Evolutionary conservation across 2,113 vertebrate genomes (phyloP).

Genomic region (Lagenorhynchus albirostris): DNA sequence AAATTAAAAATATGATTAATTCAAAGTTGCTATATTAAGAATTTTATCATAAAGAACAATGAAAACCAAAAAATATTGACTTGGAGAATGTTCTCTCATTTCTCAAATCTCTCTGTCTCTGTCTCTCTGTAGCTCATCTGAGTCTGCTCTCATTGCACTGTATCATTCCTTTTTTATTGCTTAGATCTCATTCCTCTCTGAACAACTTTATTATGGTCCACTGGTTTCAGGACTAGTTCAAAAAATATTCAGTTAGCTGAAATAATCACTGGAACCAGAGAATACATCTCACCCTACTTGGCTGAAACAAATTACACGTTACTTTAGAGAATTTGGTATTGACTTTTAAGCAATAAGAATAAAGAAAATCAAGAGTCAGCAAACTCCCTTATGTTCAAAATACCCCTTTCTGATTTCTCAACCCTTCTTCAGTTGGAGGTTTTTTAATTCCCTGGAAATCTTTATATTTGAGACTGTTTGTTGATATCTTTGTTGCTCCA

Average conservation of each 20-base stretch:
- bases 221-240: slow-evolving; percentile 62
- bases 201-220: slow-evolving; percentile 58
- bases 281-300: slow-evolving; percentile 46
- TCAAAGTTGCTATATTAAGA: neutral
- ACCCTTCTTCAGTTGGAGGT: neutral
- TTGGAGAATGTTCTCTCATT: slow-evolving; percentile 32
- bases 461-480: neutral
- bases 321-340: slow-evolving; percentile 15
- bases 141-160: slow-evolving; percentile 63
- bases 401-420: neutral
- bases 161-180: slow-evolving; percentile 50
- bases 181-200: slow-evolving; percentile 54
- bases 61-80: slow-evolving; percentile 46
- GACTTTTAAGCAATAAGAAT: neutral
- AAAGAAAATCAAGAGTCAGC: neutral
- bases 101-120: neutral
- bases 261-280: slow-evolving; percentile 58
- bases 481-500: neutral
- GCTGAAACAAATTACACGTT: slow-evolving; percentile 42
- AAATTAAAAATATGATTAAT: slow-evolving; percentile 50
- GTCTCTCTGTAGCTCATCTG: neutral
- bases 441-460: neutral
- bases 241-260: slow-evolving; percentile 63
- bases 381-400: neutral
- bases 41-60: slow-evolving; percentile 68